Percentiles rank a stretch among this genome's conserved stretches.
These are phyloP conservation scores for Ethmia dodecea DNA, from an alignment of 2,888 invertebrate species.

Conservation along the genomic window DNA sequence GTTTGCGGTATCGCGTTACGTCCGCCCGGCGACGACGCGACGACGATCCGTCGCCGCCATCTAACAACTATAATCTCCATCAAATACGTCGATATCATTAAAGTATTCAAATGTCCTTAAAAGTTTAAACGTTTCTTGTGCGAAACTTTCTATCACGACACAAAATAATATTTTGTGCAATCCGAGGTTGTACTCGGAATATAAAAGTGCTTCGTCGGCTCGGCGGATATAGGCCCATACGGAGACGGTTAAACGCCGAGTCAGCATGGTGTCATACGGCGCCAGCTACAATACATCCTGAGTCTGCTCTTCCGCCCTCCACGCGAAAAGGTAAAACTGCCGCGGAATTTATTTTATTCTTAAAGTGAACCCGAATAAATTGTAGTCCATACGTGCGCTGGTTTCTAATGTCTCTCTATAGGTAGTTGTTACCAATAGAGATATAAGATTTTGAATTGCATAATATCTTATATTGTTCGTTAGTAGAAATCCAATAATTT, in stretches of 20 bases:
- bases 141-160: background rate
- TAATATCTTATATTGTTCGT: too few species aligned
- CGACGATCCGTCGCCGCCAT: background rate
- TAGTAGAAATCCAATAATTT: too few species aligned
- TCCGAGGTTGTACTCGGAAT: slow-evolving; percentile 7
- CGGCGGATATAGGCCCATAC: slow-evolving; percentile 32
- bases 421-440: too few species aligned
- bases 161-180: background rate
- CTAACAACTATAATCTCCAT: background rate
- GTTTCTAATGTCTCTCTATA: slow-evolving; percentile 41
- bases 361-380: slow-evolving; percentile 63
- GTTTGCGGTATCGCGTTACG: slow-evolving; percentile 71
- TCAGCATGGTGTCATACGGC: slow-evolving; percentile 55
- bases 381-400: slow-evolving; percentile 57
- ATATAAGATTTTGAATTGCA: slow-evolving; percentile 6
- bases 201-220: slow-evolving; percentile 33
- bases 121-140: background rate
- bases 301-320: slow-evolving; percentile 48
- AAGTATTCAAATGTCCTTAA: slow-evolving; percentile 1
- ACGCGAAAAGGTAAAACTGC: slow-evolving; percentile 56
- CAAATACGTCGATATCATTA: too few species aligned
- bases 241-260: slow-evolving; percentile 36
- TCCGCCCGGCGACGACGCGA: slow-evolving; percentile 33
- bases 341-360: slow-evolving; percentile 53
- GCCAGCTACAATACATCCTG: slow-evolving; percentile 45